phyloP scores from a whole-genome alignment of 2,888 invertebrate species.

The Galerucella nymphaeae region DNA sequence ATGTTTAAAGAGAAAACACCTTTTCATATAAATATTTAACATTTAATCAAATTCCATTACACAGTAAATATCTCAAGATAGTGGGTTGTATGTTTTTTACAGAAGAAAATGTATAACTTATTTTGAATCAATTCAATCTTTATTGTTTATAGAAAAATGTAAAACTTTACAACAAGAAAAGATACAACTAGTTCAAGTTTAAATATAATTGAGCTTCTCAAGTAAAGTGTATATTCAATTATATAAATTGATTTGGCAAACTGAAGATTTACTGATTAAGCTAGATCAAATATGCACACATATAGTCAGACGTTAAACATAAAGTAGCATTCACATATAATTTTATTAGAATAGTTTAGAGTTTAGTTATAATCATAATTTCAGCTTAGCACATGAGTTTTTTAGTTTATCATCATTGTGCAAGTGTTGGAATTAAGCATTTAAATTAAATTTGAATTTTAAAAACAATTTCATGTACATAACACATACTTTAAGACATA shows the following conservation, averaged over 20 bases:
- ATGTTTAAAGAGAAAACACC: neutral
- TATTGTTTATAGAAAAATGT: too few relatives aligned
- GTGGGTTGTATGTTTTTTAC: too few relatives aligned
- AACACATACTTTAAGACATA: neutral
- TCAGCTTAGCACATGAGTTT: neutral
- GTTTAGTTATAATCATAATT: neutral
- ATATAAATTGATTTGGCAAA: too few relatives aligned
- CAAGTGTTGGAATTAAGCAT: neutral
- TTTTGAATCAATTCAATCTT: too few relatives aligned
- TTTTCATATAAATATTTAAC: neutral
- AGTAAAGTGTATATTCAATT: too few relatives aligned
- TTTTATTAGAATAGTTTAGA: neutral
- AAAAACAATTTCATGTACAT: neutral
- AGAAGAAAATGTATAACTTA: too few relatives aligned
- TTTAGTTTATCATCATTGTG: neutral
- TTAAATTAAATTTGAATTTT: neutral
- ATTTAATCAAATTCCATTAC: neutral
- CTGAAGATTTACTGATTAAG: neutral
- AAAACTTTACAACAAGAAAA: too few relatives aligned
- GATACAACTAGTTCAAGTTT: too few relatives aligned
- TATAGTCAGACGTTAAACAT: neutral
- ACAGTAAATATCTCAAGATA: conserved; percentile 1
- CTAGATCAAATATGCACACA: conserved; percentile 2
- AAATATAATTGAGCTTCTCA: too few relatives aligned
- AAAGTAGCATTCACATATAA: conserved; percentile 3